Percentiles rank a stretch among this genome's conserved stretches.
These are phyloP conservation scores for Gymnocephalus cernua DNA, from an alignment of 2,113 vertebrate species.

Conservation along the genomic window DNA sequence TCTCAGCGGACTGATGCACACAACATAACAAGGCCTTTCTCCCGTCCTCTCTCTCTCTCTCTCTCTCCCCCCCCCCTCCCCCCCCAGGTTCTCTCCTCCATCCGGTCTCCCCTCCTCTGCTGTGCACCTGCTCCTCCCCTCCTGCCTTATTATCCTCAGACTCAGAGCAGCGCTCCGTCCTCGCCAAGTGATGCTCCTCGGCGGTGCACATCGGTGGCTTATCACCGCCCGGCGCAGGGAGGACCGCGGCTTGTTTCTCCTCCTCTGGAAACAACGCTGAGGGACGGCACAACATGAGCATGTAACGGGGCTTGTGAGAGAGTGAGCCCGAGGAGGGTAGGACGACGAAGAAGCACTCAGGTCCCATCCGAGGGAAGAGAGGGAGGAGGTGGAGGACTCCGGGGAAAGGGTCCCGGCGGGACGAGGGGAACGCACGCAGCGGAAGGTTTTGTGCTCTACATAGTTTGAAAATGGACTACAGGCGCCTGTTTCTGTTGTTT, in stretches of 20 bases:
- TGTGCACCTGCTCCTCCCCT: constrained; percentile 74
- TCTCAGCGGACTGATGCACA: constrained; percentile 55
- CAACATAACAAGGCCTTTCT: constrained; percentile 46
- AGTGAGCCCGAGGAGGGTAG: constrained; percentile 33
- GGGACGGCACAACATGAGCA: constrained; percentile 26
- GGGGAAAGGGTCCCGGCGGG: constrained; percentile 65
- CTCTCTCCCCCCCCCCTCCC: constrained; percentile 15
- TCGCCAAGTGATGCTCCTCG: constrained; percentile 69
- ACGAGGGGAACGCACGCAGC: constrained; percentile 39
- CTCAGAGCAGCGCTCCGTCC: constrained; percentile 52
- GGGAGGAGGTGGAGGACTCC: constrained; percentile 23
- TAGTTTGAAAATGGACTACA: constrained; percentile 46
- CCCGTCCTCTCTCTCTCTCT: constrained; percentile 1
- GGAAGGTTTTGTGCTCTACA: constrained; percentile 17
- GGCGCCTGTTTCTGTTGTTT: background rate
- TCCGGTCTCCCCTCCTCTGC: constrained; percentile 52
- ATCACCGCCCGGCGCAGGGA: constrained; percentile 25
- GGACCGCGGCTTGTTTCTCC: constrained; percentile 17
- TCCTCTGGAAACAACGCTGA: constrained; percentile 8
- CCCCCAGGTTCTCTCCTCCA: constrained; percentile 30
- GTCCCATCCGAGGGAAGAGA: constrained; percentile 58
- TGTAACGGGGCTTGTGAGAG: constrained; percentile 33
- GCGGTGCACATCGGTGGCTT: constrained; percentile 35
- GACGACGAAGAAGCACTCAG: constrained; percentile 43
- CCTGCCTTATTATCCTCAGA: constrained; percentile 67